A percentile compares a stretch with the other conserved stretches of the same genome.
Evolutionary conservation across 1,140 invertebrate species (phyloP).

Genomic region (Stegodyphus mimosarum): DNA sequence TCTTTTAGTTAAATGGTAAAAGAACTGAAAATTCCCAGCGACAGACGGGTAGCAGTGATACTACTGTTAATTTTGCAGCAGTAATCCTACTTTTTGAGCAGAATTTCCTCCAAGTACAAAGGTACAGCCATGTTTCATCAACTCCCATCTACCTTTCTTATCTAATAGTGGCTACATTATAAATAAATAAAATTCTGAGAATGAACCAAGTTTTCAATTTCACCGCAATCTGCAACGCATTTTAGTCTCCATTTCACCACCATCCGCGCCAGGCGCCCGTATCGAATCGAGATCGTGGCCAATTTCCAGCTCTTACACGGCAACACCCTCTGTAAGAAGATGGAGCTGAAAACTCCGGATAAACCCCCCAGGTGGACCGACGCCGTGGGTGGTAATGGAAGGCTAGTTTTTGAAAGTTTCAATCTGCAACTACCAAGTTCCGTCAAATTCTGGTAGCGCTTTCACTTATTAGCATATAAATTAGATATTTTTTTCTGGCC

Average conservation of each 20-base stretch:
- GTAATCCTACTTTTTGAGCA: too few relatives aligned
- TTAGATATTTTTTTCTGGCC: neutral
- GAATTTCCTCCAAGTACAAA: too few relatives aligned
- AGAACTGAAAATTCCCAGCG: too few relatives aligned
- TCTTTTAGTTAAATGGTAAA: too few relatives aligned
- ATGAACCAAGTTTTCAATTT: slow-evolving; percentile 34
- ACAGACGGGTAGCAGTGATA: too few relatives aligned
- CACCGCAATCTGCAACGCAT: slow-evolving; percentile 38
- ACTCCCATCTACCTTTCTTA: too few relatives aligned
- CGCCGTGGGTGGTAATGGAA: slow-evolving; percentile 23
- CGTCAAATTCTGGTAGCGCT: slow-evolving; percentile 30
- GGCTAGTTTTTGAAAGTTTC: neutral
- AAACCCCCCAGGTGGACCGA: slow-evolving; percentile 1
- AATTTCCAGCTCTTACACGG: slow-evolving; percentile 33
- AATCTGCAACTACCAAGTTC: slow-evolving; percentile 1
- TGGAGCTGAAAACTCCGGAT: neutral
- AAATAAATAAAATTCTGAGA: too few relatives aligned
- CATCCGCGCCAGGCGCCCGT: neutral
- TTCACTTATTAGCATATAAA: slow-evolving; percentile 49
- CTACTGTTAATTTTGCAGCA: too few relatives aligned
- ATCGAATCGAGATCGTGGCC: neutral
- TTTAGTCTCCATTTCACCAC: neutral
- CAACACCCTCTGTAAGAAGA: slow-evolving; percentile 22
- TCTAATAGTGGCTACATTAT: too few relatives aligned
- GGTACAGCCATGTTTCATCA: too few relatives aligned